Evolutionary conservation across 2,797 vertebrate species (phyloP).

Genomic region (Kryptolebias ocellatus): DNA sequence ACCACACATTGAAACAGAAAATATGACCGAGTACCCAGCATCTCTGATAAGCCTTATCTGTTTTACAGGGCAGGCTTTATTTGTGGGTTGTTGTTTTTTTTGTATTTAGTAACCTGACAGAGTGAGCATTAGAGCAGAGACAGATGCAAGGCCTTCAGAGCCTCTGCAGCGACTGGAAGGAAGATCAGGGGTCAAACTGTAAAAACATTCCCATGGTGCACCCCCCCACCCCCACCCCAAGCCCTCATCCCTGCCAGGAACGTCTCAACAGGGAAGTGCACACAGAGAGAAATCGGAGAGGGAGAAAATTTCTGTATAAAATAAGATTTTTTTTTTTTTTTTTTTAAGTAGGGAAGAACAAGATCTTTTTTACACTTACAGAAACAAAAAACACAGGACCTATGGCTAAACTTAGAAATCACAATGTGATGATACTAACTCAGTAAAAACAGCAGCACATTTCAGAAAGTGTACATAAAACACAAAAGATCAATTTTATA

Average conservation of each 20-base stretch:
- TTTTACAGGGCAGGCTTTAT: slow-evolving; percentile 54
- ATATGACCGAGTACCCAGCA: slow-evolving; percentile 50
- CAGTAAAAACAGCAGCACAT: neutral
- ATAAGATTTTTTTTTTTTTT: slow-evolving; percentile 19
- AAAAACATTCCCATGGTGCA: slow-evolving; percentile 85
- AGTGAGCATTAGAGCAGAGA: slow-evolving; percentile 64
- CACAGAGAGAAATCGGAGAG: slow-evolving; percentile 21
- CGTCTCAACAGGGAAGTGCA: slow-evolving; percentile 67
- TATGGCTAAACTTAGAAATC: slow-evolving; percentile 9
- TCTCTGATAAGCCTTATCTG: slow-evolving; percentile 76
- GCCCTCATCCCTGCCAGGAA: slow-evolving; percentile 71
- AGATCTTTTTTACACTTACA: slow-evolving; percentile 16
- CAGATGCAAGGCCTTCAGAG: slow-evolving; percentile 67
- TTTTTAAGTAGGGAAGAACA: slow-evolving; percentile 19
- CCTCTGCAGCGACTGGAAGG: slow-evolving; percentile 77
- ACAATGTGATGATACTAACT: slow-evolving; percentile 4
- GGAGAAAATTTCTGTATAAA: slow-evolving; percentile 31
- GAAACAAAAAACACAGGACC: slow-evolving; percentile 3
- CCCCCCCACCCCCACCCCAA: slow-evolving; percentile 65
- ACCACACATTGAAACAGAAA: slow-evolving; percentile 51
- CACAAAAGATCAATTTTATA: no score
- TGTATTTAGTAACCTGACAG: slow-evolving; percentile 50
- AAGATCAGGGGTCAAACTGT: slow-evolving; percentile 84
- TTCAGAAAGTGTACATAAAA: slow-evolving; percentile 1
- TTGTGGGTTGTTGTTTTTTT: slow-evolving; percentile 13